Percentiles rank a stretch among this genome's conserved stretches.
Evolutionary conservation across 2,888 invertebrate species (phyloP).

Genomic region (Drosophila anceps): DNA sequence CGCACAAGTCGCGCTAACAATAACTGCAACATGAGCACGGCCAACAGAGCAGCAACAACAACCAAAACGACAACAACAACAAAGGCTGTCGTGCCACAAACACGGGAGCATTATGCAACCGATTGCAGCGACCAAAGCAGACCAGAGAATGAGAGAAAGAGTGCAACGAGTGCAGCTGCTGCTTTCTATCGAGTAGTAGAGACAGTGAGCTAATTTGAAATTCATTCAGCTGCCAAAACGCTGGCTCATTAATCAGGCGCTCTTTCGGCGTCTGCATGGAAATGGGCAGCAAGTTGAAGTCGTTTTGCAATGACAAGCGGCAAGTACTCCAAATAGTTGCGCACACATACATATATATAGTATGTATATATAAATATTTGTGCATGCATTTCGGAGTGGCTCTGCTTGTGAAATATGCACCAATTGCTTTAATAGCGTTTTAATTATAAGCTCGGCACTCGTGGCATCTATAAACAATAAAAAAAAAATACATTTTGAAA

Average conservation of each 20-base stretch:
- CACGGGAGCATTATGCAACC: slow-evolving; percentile 68
- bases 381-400: neutral
- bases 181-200: slow-evolving; percentile 62
- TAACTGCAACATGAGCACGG: slow-evolving; percentile 76
- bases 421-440: slow-evolving; percentile 47
- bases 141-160: slow-evolving; percentile 24
- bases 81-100: slow-evolving; percentile 70
- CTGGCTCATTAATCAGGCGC: slow-evolving; percentile 71
- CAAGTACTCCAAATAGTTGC: slow-evolving; percentile 33
- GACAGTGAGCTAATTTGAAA: slow-evolving; percentile 71
- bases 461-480: slow-evolving; percentile 35
- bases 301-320: slow-evolving; percentile 69
- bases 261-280: slow-evolving; percentile 34
- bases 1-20: slow-evolving; percentile 69
- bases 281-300: slow-evolving; percentile 40
- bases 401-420: slow-evolving; percentile 55
- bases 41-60: slow-evolving; percentile 30
- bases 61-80: slow-evolving; percentile 32
- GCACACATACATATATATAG: neutral
- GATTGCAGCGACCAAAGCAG: slow-evolving; percentile 55
- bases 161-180: slow-evolving; percentile 47
- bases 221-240: slow-evolving; percentile 77
- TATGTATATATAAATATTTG: neutral
- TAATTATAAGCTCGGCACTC: slow-evolving; percentile 59
- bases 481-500: slow-evolving; percentile 55